Conservation (phyloP, 30 jellyfish, hydroid and myxozoan species). For the Hydra vulgaris region DNA sequence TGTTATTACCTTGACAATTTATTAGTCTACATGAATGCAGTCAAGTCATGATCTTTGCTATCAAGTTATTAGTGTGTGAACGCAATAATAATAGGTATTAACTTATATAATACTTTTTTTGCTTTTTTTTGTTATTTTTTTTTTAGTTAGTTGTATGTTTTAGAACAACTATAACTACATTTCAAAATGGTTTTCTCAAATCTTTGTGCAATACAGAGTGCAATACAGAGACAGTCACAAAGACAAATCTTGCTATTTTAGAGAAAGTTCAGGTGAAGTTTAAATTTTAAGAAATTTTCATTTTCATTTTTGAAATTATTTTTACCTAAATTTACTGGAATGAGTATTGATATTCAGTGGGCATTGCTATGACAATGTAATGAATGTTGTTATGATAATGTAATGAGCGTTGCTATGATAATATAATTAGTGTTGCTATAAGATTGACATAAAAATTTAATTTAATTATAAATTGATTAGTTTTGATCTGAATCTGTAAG, state of each 20-base stretch:
- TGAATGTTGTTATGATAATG: too few species aligned
- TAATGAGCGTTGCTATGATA: too few species aligned
- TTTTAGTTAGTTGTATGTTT: background rate
- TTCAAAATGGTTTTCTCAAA: background rate
- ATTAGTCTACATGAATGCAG: conserved; percentile 64
- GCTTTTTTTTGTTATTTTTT: background rate
- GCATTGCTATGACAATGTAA: too few species aligned
- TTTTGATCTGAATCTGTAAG: too few species aligned
- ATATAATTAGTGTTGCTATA: too few species aligned
- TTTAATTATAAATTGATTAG: too few species aligned
- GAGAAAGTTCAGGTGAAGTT: conserved; percentile 44
- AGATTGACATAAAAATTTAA: too few species aligned
- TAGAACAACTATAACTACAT: background rate
- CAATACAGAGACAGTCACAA: conserved; percentile 27
- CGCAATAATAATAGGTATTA: conserved; percentile 47
- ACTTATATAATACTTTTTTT: background rate
- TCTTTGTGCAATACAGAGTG: background rate
- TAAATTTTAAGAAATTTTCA: too few species aligned
- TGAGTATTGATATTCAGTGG: too few species aligned
- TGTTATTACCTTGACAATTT: background rate
- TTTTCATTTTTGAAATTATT: too few species aligned
- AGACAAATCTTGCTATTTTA: conserved; percentile 40
- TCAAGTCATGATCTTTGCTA: conserved; percentile 48
- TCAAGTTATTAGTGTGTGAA: conserved; percentile 43
- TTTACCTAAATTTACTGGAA: too few species aligned